Percentiles rank a stretch among this genome's conserved stretches.
Conservation (phyloP, 2,113 vertebrate genomes). For the Helogale parvula region DNA sequence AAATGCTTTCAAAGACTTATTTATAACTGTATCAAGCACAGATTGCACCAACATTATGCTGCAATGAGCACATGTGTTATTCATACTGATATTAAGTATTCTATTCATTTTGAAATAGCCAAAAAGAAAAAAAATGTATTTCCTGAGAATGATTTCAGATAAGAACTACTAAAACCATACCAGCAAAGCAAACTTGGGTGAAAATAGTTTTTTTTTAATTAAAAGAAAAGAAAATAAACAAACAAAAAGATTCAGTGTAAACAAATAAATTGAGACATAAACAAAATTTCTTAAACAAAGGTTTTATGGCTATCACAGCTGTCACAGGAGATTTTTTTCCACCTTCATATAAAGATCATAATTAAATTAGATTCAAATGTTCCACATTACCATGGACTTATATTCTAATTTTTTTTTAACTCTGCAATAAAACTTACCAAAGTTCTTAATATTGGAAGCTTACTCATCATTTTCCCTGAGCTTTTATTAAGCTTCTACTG, state of each 20-base stretch:
- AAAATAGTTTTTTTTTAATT: slow-evolving; percentile 50
- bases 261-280: slow-evolving; percentile 25
- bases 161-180: slow-evolving; percentile 60
- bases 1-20: slow-evolving; percentile 80
- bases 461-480: neutral
- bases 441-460: neutral
- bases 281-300: slow-evolving; percentile 37
- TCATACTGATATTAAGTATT: slow-evolving; percentile 78
- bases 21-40: slow-evolving; percentile 81
- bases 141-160: slow-evolving; percentile 66
- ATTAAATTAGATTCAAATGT: slow-evolving; percentile 41
- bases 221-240: slow-evolving; percentile 59
- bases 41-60: slow-evolving; percentile 74
- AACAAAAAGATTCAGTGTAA: slow-evolving; percentile 49
- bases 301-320: slow-evolving; percentile 58
- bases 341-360: slow-evolving; percentile 9
- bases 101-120: slow-evolving; percentile 64
- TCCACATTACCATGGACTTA: neutral
- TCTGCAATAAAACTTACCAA: neutral
- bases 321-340: neutral
- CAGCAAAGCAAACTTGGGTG: slow-evolving; percentile 37
- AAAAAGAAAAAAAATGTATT: slow-evolving; percentile 47
- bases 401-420: neutral
- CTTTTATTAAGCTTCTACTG: neutral
- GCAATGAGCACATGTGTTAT: slow-evolving; percentile 71